Percentiles rank a stretch among this genome's conserved stretches.
These are phyloP conservation scores for Drosophila paucipuncta DNA, from an alignment of 2,888 invertebrate genomes.

Conservation along the genomic window DNA sequence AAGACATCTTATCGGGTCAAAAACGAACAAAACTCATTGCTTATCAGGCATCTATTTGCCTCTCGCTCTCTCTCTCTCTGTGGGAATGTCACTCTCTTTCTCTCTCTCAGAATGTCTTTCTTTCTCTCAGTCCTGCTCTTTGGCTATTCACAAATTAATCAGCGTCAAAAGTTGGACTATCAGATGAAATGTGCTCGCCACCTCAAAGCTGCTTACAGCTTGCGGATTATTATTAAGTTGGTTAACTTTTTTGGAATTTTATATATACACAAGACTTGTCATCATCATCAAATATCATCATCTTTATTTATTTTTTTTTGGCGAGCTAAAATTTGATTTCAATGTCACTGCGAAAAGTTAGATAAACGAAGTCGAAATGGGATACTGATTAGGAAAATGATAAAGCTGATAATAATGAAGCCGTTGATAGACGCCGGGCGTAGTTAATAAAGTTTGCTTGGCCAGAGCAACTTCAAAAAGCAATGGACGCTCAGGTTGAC, in stretches of 20 bases:
- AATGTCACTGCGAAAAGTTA: conserved; percentile 6
- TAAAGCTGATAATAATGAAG: conserved; percentile 43
- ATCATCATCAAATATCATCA: conserved; percentile 12
- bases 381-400: conserved; percentile 42
- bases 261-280: conserved; percentile 11
- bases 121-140: background rate
- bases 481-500: background rate
- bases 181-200: conserved; percentile 48
- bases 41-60: conserved; percentile 32
- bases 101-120: background rate
- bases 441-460: conserved; percentile 22
- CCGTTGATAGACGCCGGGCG: conserved; percentile 7
- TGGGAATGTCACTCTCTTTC: background rate
- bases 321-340: conserved; percentile 27
- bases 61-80: background rate
- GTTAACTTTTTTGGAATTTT: conserved; percentile 51
- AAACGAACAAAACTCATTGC: conserved; percentile 29
- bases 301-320: background rate
- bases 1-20: conserved; percentile 37
- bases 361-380: conserved; percentile 13
- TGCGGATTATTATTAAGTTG: conserved; percentile 56
- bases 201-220: conserved; percentile 27
- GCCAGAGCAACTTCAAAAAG: conserved; percentile 14
- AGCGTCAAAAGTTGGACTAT: conserved; percentile 49
- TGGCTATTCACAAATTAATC: conserved; percentile 44